Base-by-base conservation (phyloP, 2,888 invertebrate species). In the Ceratothoa steindachneri region DNA sequence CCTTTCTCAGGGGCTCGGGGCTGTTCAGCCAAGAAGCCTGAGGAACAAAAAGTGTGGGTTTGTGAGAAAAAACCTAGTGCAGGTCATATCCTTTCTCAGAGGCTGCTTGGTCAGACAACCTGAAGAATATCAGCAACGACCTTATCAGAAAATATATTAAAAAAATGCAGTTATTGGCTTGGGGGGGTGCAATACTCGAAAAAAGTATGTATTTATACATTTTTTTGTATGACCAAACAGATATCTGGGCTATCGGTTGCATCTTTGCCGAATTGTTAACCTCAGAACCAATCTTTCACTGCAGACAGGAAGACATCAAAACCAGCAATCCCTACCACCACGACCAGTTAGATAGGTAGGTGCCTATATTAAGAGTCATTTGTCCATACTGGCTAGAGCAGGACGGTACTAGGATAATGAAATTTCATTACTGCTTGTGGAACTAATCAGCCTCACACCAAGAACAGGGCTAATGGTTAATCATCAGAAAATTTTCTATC, bases 321-420 rank as follows among this genome's bases (percentile, higher is more conserved):
- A 98, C 98, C 0, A 96, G 95, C 83, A 98, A 97, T 87, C 99
- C 99, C 0, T 99, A 99, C 85, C 99, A 99, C 85, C 97, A 97
- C 83, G 98, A 99, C 85, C 99, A 99, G 84, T 86, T 99, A 71
- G 97, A 98, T 85, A 72, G 77, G 77, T 77, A 27, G n/a, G 68
- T 30, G 1, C 1, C 53, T 12, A 22, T 28, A 15, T 71, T 52
- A 24, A 19, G 41, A 41, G 41, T 41, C 29, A n/a, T n/a, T n/a
- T n/a, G n/a, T n/a, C n/a, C n/a, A n/a, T 27, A 19, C 65, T 24
- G 19, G 24, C 65, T 15, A 29, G 3, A 24, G 41, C 19, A 24
- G 1, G 9, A 27, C 5, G 12, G 0, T 52, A n/a, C 9, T 29
- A 68, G n/a, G 30, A 15, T 73, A 12, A 2, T 2, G 12, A 30